These are phyloP conservation scores for Telmatherina bonti DNA, from an alignment of 2,797 vertebrate genomes.

Conservation along the genomic window DNA sequence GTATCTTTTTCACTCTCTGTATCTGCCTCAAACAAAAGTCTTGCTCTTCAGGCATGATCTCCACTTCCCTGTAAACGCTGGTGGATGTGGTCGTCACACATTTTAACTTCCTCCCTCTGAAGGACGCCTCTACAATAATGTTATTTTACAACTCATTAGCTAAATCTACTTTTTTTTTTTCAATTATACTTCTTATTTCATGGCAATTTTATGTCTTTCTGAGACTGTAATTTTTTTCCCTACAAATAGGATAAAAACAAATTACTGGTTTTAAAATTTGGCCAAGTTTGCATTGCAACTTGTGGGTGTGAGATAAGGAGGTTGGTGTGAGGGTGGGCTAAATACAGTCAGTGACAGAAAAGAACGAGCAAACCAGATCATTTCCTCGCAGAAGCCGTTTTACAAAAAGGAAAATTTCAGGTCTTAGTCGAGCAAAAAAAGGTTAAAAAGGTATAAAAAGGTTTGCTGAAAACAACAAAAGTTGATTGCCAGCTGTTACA, in stretches of 20 bases:
- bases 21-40: slow-evolving; percentile 6
- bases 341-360: neutral
- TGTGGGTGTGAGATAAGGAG: slow-evolving; percentile 1
- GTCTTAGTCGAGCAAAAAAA: slow-evolving; percentile 9
- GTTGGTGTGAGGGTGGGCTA: neutral
- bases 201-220: neutral
- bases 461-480: neutral
- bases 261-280: slow-evolving; percentile 6
- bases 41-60: slow-evolving; percentile 12
- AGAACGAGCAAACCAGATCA: slow-evolving; percentile 6
- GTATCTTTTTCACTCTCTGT: slow-evolving; percentile 22
- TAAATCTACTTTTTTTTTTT: neutral
- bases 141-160: neutral
- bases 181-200: neutral
- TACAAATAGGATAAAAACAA: neutral
- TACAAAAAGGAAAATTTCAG: slow-evolving; percentile 28
- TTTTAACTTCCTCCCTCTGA: slow-evolving; percentile 54
- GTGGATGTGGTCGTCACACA: slow-evolving; percentile 44
- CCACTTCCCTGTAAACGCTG: slow-evolving; percentile 42
- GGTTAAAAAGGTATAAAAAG: slow-evolving; percentile 24
- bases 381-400: slow-evolving; percentile 57
- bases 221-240: too few species aligned
- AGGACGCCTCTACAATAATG: neutral
- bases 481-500: neutral
- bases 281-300: neutral